A percentile compares a stretch with the other conserved stretches of the same genome.
phyloP scores from a whole-genome alignment of 1,140 invertebrate species.

The Lethrus apterus region DNA sequence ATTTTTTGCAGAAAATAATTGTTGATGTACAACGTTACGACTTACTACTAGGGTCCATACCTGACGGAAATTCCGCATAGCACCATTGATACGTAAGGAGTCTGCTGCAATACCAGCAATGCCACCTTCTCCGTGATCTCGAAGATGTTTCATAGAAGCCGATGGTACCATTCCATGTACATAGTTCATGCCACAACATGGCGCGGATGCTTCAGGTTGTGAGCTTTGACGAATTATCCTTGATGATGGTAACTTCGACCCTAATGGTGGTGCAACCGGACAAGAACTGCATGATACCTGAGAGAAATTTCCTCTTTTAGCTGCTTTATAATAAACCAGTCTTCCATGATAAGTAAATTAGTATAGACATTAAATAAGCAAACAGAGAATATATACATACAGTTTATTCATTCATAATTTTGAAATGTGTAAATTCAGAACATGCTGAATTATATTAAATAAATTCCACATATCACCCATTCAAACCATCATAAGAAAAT shows the following conservation, averaged over 20 bases:
- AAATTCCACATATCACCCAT: too few species aligned
- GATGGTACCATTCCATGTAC: conserved; percentile 51
- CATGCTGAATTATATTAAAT: too few species aligned
- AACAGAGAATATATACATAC: too few species aligned
- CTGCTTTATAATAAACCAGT: conserved; percentile 4
- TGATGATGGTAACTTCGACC: conserved; percentile 59
- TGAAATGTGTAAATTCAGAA: too few species aligned
- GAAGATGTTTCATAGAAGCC: conserved; percentile 73
- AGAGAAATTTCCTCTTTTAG: conserved; percentile 5
- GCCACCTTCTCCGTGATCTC: conserved; percentile 61
- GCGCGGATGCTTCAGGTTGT: conserved; percentile 73
- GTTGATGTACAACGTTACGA: too few species aligned
- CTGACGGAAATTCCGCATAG: conserved; percentile 93
- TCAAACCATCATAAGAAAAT: too few species aligned
- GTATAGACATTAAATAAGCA: too few species aligned
- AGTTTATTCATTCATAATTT: too few species aligned
- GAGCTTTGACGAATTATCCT: conserved; percentile 85
- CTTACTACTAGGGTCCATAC: conserved; percentile 46
- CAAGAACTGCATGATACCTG: conserved; percentile 51
- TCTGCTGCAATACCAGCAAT: conserved; percentile 97
- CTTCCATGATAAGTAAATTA: neutral
- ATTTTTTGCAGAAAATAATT: too few species aligned
- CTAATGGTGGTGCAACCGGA: conserved; percentile 58
- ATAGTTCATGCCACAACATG: conserved; percentile 56
- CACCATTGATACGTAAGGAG: conserved; percentile 92